Conservation (phyloP, 1,140 invertebrate genomes). For the Neotoxoptera formosana region DNA sequence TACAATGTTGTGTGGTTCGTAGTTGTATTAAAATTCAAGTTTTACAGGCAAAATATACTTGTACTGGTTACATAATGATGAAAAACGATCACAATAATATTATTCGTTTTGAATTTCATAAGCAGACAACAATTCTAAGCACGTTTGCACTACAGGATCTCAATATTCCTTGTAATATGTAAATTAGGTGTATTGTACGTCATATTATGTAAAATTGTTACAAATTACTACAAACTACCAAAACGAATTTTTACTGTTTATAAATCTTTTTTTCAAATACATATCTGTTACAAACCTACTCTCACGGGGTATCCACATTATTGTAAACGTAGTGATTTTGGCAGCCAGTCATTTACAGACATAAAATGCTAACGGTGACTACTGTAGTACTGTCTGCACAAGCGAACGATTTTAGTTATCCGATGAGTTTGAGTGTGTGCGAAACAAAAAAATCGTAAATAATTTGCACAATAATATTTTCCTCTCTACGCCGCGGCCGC, state of each 20-base stretch:
- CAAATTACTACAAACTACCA: too few relatives aligned
- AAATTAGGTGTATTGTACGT: not conserved
- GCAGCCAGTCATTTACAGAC: not conserved
- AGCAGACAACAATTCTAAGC: not conserved
- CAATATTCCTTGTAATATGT: not conserved
- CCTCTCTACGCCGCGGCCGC: too few relatives aligned
- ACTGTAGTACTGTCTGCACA: not conserved
- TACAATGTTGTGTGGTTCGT: not conserved
- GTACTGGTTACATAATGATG: not conserved
- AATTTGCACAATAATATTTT: not conserved
- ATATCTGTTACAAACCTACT: not conserved
- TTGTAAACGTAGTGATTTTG: not conserved
- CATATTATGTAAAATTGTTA: not conserved
- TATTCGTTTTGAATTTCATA: too few relatives aligned
- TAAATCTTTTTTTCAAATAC: not conserved
- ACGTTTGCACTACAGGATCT: not conserved
- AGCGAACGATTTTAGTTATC: not conserved
- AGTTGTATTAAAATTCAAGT: not conserved
- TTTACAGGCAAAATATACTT: not conserved
- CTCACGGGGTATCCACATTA: not conserved
- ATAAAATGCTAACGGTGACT: not conserved
- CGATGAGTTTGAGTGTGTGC: not conserved
- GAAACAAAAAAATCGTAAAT: not conserved
- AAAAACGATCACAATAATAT: not conserved
- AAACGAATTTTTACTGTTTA: not conserved